These are phyloP conservation scores for Clinocottus analis DNA, from an alignment of 2,113 vertebrate genomes.

Conservation along the genomic window DNA sequence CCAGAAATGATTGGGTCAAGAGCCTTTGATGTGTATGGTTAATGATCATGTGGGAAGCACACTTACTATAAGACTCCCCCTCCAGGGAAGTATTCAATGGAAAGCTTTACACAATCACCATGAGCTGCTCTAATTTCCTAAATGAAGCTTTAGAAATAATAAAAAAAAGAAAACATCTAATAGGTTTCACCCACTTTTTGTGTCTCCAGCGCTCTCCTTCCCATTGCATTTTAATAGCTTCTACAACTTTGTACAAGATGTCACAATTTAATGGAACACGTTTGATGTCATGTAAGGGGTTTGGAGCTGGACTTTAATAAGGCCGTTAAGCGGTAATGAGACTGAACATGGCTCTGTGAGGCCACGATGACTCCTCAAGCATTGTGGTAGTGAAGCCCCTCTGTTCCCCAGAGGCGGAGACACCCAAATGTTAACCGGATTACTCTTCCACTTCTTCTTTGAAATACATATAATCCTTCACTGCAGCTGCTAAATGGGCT, in stretches of 20 bases:
- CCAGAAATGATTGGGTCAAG: slow-evolving; percentile 74
- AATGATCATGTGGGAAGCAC: slow-evolving; percentile 73
- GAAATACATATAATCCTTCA: slow-evolving; percentile 65
- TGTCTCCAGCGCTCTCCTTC: slow-evolving; percentile 54
- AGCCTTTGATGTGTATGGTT: slow-evolving; percentile 77
- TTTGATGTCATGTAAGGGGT: slow-evolving; percentile 79
- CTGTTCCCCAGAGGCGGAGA: slow-evolving; percentile 54
- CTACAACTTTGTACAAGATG: slow-evolving; percentile 79
- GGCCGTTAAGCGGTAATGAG: slow-evolving; percentile 79
- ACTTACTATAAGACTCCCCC: slow-evolving; percentile 66
- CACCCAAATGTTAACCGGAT: slow-evolving; percentile 75
- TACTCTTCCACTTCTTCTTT: slow-evolving; percentile 59
- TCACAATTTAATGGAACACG: slow-evolving; percentile 76
- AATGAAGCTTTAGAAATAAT: slow-evolving; percentile 67
- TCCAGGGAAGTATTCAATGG: slow-evolving; percentile 71
- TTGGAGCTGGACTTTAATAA: slow-evolving; percentile 77
- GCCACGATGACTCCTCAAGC: slow-evolving; percentile 66
- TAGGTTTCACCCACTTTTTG: slow-evolving; percentile 55
- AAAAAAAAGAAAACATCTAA: slow-evolving; percentile 43
- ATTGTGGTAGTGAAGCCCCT: slow-evolving; percentile 43
- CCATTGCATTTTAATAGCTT: slow-evolving; percentile 67
- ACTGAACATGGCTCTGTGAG: slow-evolving; percentile 72
- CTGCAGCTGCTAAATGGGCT: slow-evolving; percentile 48
- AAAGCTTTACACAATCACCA: slow-evolving; percentile 73
- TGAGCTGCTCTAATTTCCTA: slow-evolving; percentile 70